These are phyloP conservation scores for Sphaerodactylus townsendi DNA, from an alignment of 2,113 vertebrate genomes.

Conservation along the genomic window DNA sequence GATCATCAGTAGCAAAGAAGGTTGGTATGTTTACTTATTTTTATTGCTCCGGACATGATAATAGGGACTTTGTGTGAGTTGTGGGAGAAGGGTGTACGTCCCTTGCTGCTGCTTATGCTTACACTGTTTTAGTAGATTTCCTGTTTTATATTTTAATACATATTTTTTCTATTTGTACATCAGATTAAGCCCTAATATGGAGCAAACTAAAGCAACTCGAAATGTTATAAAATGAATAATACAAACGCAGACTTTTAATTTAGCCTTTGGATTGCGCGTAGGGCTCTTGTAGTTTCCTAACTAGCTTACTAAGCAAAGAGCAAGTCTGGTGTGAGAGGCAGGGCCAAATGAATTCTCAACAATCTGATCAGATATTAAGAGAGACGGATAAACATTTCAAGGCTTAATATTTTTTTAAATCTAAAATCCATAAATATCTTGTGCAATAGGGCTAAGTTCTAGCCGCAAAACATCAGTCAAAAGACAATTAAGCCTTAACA, in stretches of 20 bases:
- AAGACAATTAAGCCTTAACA: too few relatives aligned
- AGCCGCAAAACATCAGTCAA: too few relatives aligned
- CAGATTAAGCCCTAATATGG: neutral
- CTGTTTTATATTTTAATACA: neutral
- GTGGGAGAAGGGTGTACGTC: neutral
- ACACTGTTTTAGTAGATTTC: neutral
- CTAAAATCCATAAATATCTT: neutral
- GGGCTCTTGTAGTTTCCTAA: neutral
- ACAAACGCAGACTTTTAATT: neutral
- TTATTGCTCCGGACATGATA: neutral
- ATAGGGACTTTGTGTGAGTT: constrained; percentile 17
- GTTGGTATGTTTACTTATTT: constrained; percentile 63
- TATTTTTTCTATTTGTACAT: neutral
- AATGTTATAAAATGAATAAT: neutral
- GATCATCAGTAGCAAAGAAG: constrained; percentile 82
- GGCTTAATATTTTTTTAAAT: too few relatives aligned
- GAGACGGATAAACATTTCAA: neutral
- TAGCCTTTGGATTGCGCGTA: neutral
- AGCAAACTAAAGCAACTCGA: neutral
- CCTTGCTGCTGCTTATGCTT: neutral
- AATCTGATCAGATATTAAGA: neutral
- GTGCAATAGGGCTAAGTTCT: too few relatives aligned
- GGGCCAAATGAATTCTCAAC: neutral
- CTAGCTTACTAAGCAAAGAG: neutral
- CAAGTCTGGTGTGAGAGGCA: too few relatives aligned